Conservation (phyloP, 2,113 vertebrate species). For the Clarias batrachus region DNA sequence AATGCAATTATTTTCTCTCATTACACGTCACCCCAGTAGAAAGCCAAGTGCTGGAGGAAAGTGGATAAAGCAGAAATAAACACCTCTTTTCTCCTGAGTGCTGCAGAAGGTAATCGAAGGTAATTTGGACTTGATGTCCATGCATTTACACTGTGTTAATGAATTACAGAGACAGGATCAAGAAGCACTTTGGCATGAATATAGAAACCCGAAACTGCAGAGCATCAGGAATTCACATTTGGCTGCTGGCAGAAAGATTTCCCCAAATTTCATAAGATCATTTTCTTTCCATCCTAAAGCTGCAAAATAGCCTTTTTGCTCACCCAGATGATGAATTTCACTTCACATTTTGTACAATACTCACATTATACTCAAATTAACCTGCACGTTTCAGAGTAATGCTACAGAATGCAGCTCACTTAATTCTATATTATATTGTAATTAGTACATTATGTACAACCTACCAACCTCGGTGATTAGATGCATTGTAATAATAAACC, state of each 20-base stretch:
- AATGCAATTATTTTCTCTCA: conserved; percentile 17
- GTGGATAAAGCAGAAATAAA: conserved; percentile 10
- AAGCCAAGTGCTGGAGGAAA: background rate
- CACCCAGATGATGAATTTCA: background rate
- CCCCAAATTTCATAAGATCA: background rate
- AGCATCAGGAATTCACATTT: background rate
- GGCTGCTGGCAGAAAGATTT: too few relatives aligned
- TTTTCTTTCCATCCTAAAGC: background rate
- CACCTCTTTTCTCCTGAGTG: conserved; percentile 8
- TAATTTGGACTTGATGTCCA: background rate
- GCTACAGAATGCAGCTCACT: background rate
- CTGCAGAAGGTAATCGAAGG: conserved; percentile 6
- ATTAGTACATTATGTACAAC: background rate
- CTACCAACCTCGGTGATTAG: background rate
- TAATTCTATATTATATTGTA: background rate
- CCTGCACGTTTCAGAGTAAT: background rate
- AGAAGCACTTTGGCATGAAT: background rate
- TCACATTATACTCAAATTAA: background rate
- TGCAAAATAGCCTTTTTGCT: background rate
- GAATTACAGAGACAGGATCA: background rate
- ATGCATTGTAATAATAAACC: too few relatives aligned
- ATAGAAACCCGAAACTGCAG: background rate
- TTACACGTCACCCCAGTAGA: background rate
- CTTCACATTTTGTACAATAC: background rate
- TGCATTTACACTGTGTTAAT: conserved; percentile 1